Evolutionary conservation across 2,888 invertebrate species (phyloP).

Genomic region (Apamea epomidion): DNA sequence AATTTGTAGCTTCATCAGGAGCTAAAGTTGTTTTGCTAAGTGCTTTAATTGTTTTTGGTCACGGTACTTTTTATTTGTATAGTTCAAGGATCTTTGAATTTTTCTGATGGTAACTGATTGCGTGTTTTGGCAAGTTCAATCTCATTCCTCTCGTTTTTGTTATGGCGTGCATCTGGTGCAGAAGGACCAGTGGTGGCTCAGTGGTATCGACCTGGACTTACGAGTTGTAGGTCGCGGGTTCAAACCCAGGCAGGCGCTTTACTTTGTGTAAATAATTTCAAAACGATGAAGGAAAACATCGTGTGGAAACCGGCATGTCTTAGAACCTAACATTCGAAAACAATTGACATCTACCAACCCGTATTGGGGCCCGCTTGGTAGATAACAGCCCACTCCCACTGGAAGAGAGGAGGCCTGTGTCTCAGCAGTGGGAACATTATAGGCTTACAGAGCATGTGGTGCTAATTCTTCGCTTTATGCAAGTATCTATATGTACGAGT

Average conservation of each 20-base stretch:
- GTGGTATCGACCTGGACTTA: neutral
- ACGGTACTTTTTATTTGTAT: constrained; percentile 1
- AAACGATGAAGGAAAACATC: neutral
- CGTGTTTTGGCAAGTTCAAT: constrained; percentile 26
- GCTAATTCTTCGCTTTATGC: neutral
- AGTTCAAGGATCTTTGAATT: constrained; percentile 22
- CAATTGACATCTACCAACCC: too few relatives aligned
- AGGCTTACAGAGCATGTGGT: neutral
- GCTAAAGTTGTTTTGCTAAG: constrained; percentile 24
- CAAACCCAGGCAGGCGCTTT: neutral
- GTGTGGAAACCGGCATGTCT: neutral
- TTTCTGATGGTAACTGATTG: neutral
- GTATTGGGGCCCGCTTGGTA: neutral
- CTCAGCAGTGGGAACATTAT: neutral
- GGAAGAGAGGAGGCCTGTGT: neutral
- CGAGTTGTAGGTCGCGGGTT: neutral
- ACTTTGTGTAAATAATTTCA: neutral
- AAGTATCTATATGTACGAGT: neutral
- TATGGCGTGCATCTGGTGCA: neutral
- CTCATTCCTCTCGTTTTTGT: neutral
- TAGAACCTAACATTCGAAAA: neutral
- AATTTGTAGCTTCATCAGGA: constrained; percentile 2
- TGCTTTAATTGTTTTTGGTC: constrained; percentile 34
- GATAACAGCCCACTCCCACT: neutral
- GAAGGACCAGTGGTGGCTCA: neutral